Evolutionary conservation across 2,888 invertebrate genomes (phyloP).

Genomic region (Mythimna albipuncta): DNA sequence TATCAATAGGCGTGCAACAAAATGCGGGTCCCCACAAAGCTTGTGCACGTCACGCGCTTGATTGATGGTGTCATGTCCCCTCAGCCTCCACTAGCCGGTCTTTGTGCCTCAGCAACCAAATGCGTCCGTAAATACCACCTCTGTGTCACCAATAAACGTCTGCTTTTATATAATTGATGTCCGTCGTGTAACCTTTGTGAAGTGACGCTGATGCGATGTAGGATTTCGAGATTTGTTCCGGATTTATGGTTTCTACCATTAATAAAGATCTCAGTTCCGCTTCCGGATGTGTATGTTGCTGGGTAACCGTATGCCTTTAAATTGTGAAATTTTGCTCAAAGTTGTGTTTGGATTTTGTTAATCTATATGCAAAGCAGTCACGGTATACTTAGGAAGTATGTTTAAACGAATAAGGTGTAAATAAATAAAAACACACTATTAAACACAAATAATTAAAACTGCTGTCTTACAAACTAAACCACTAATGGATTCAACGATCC

Average conservation of each 20-base stretch:
- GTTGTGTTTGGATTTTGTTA: neutral
- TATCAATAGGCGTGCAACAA: slow-evolving; percentile 78
- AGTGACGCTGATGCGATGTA: slow-evolving; percentile 13
- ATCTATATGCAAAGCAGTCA: neutral
- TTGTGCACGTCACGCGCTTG: slow-evolving; percentile 84
- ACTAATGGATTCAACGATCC: slow-evolving; percentile 38
- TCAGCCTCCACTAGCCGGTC: slow-evolving; percentile 57
- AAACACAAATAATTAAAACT: slow-evolving; percentile 7
- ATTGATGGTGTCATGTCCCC: slow-evolving; percentile 78
- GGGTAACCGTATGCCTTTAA: neutral
- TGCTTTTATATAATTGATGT: slow-evolving; percentile 52
- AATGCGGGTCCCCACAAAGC: slow-evolving; percentile 78
- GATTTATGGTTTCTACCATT: slow-evolving; percentile 1
- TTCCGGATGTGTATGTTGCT: neutral
- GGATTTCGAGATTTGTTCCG: slow-evolving; percentile 17
- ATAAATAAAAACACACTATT: slow-evolving; percentile 6
- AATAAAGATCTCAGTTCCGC: neutral
- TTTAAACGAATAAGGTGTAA: slow-evolving; percentile 2
- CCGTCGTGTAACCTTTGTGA: slow-evolving; percentile 20
- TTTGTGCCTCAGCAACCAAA: slow-evolving; percentile 78
- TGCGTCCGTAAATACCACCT: slow-evolving; percentile 72
- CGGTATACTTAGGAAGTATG: neutral
- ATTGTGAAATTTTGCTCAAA: neutral
- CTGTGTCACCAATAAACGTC: slow-evolving; percentile 68
- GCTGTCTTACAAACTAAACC: slow-evolving; percentile 24